phyloP scores from a whole-genome alignment of 2,888 invertebrate species.

The Octonoba sinensis region DNA sequence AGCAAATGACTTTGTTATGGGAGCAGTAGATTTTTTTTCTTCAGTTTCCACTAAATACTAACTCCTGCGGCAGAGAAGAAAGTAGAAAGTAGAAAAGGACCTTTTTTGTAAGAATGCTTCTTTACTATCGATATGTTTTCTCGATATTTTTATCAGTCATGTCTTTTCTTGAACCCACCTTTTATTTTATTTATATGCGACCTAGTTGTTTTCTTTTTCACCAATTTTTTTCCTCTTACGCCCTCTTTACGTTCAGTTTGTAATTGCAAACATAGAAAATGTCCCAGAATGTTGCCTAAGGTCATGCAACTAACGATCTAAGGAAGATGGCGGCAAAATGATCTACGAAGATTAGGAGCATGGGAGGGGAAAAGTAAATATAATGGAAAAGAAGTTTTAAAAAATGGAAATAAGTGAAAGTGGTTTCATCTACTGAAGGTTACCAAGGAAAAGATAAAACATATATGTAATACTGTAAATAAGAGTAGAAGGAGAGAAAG shows the following conservation, averaged over 20 bases:
- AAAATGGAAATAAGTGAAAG: neutral
- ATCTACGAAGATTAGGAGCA: constrained; percentile 55
- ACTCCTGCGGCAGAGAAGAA: constrained; percentile 33
- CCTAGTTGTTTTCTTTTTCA: constrained; percentile 27
- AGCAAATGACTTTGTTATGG: constrained; percentile 41
- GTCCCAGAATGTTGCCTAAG: constrained; percentile 42
- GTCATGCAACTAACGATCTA: constrained; percentile 58
- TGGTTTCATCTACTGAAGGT: constrained; percentile 35
- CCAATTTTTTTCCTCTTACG: neutral
- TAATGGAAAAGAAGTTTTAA: too few relatives aligned
- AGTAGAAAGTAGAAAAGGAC: too few relatives aligned
- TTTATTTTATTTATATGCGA: constrained; percentile 43
- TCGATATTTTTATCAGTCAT: constrained; percentile 35
- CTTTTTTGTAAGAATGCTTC: constrained; percentile 14
- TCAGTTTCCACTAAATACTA: constrained; percentile 55
- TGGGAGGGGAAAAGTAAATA: constrained; percentile 21
- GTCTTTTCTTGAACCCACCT: constrained; percentile 5
- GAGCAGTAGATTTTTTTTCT: constrained; percentile 13
- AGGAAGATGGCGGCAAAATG: constrained; percentile 46
- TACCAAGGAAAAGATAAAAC: constrained; percentile 40
- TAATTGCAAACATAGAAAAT: constrained; percentile 60
- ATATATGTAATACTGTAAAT: constrained; percentile 17
- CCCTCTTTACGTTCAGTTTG: constrained; percentile 36
- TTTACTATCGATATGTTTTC: constrained; percentile 58
- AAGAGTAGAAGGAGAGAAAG: constrained; percentile 14